These are phyloP conservation scores for Blastobasis lacticolella DNA, from an alignment of 2,888 invertebrate species.

Conservation along the genomic window DNA sequence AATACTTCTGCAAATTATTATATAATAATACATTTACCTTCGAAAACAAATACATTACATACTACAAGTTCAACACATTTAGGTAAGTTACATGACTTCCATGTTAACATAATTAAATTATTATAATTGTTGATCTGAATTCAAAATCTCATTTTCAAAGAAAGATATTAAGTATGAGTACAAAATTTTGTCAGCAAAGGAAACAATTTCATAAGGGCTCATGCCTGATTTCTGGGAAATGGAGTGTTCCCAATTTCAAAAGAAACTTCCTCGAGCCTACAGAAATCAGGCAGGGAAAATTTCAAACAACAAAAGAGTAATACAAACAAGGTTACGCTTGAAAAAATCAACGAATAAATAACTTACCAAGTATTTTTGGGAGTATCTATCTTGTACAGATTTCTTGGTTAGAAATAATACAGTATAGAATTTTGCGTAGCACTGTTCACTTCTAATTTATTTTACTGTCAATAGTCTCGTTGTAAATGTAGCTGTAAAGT, in stretches of 20 bases:
- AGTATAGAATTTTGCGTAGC: no score
- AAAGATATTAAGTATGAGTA: neutral
- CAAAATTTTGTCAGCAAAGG: neutral
- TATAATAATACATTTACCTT: no score
- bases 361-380: conserved; percentile 16
- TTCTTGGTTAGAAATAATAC: conserved; percentile 8
- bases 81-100: no score
- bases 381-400: conserved; percentile 12
- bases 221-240: neutral
- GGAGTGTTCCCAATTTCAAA: conserved; percentile 5
- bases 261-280: conserved; percentile 9
- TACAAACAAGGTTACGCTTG: conserved; percentile 10
- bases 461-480: conserved; percentile 17
- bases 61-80: no score
- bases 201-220: neutral
- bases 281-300: conserved; percentile 11
- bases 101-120: no score
- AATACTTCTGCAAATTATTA: no score
- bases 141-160: neutral
- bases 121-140: no score
- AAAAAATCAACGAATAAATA: conserved; percentile 18
- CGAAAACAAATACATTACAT: no score
- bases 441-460: conserved; percentile 12
- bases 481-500: conserved; percentile 8
- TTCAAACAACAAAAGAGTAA: conserved; percentile 9